Conservation (phyloP, 2,113 vertebrate genomes). For the Psophia crepitans region DNA sequence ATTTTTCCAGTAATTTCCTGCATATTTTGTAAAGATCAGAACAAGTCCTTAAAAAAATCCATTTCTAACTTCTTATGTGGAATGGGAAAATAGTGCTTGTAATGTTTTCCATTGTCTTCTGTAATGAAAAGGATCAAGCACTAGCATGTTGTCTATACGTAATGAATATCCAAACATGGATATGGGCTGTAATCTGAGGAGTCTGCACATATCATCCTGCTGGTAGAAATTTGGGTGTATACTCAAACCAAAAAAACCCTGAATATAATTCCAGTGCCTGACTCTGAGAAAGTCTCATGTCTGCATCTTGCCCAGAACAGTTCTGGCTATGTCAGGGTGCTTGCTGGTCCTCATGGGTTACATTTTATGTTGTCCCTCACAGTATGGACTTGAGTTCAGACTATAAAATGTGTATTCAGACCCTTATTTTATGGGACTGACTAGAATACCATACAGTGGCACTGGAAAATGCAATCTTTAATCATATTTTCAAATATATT, state of each 20-base stretch:
- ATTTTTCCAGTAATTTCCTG: neutral
- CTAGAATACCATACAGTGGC: neutral
- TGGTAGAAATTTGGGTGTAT: neutral
- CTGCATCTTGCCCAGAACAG: neutral
- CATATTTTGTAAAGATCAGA: neutral
- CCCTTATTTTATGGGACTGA: neutral
- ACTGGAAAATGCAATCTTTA: neutral
- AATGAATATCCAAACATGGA: neutral
- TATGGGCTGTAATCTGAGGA: neutral
- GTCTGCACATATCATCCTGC: neutral
- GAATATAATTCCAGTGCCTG: accelerated
- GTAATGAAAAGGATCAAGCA: neutral
- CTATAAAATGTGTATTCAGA: neutral
- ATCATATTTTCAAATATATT: neutral
- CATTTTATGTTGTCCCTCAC: neutral
- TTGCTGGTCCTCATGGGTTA: neutral
- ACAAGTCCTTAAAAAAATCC: neutral
- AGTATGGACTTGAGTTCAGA: neutral
- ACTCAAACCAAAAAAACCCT: neutral
- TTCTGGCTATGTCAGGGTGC: accelerated
- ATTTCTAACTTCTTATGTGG: neutral
- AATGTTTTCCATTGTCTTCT: neutral
- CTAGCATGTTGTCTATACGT: neutral
- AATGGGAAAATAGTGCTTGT: neutral
- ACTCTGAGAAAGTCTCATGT: neutral